Percentiles rank a stretch among this genome's conserved stretches.
Conservation (phyloP, 2,888 invertebrate genomes). For the Zaprionus lineosus region DNA sequence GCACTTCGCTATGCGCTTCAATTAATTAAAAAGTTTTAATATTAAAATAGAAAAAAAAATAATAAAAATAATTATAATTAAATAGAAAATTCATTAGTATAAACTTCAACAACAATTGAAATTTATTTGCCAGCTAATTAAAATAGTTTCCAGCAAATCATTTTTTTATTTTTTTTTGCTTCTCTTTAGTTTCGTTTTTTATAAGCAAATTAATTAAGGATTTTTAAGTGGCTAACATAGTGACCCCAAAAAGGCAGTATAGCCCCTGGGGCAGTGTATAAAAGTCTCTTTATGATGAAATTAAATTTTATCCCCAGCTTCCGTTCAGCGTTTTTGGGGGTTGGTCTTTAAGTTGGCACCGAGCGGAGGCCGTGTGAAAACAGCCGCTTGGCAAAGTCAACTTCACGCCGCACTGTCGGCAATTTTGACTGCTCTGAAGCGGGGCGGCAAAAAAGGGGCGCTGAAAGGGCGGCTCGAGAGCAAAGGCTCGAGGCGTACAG, state of each 20-base stretch:
- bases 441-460: neutral
- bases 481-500: neutral
- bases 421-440: slow-evolving; percentile 32
- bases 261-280: slow-evolving; percentile 49
- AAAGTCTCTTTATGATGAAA: slow-evolving; percentile 40
- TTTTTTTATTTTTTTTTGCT: no score
- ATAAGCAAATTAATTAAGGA: no score
- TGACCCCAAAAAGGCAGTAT: neutral
- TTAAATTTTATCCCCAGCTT: slow-evolving; percentile 19
- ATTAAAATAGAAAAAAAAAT: no score
- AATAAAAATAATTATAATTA: no score
- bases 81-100: no score
- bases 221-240: no score
- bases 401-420: slow-evolving; percentile 61
- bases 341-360: slow-evolving; percentile 22
- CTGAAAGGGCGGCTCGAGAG: neutral
- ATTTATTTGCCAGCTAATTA: no score
- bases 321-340: slow-evolving; percentile 17
- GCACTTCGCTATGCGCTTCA: no score
- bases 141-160: no score
- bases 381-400: slow-evolving; percentile 61
- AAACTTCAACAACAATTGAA: no score
- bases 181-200: no score
- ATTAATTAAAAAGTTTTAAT: no score
- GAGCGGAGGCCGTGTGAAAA: slow-evolving; percentile 44